Percentiles rank a stretch among this genome's conserved stretches.
Conservation (phyloP, 2,888 invertebrate genomes). For the Chrysodeixis includens region DNA sequence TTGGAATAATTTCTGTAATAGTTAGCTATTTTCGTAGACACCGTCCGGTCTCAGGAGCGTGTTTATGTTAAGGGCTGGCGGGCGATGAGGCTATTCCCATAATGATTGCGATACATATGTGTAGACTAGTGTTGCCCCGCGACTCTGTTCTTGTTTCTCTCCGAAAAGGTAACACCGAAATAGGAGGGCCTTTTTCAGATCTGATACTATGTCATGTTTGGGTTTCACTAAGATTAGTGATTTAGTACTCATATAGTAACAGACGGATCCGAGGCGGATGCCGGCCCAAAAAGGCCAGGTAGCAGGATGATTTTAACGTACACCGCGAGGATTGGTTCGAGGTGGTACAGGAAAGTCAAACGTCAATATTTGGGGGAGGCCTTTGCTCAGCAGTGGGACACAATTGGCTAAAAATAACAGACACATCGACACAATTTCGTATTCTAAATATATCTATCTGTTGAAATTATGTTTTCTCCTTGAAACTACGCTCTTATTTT, state of each 20-base stretch:
- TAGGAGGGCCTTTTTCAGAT: neutral
- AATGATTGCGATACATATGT: conserved; percentile 12
- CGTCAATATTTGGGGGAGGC: too few species aligned
- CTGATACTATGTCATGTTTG: too few species aligned
- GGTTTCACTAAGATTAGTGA: too few species aligned
- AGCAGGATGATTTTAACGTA: too few species aligned
- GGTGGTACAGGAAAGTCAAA: too few species aligned
- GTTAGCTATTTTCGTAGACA: conserved; percentile 38
- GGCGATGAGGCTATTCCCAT: conserved; percentile 11
- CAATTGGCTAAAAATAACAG: too few species aligned
- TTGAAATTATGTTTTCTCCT: neutral
- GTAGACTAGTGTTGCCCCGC: neutral
- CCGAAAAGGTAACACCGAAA: neutral
- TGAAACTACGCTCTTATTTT: neutral
- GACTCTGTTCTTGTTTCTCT: neutral
- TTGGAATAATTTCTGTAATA: conserved; percentile 39
- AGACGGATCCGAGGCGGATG: too few species aligned
- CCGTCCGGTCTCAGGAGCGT: conserved; percentile 33
- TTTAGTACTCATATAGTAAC: too few species aligned
- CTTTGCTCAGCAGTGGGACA: too few species aligned
- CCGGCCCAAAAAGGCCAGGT: too few species aligned
- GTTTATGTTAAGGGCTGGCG: conserved; percentile 24
- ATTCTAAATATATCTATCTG: neutral
- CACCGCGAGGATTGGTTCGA: too few species aligned
- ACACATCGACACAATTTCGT: too few species aligned